Evolutionary conservation across 2,888 invertebrate species (phyloP).

Genomic region (Hydropsyche betteni): DNA sequence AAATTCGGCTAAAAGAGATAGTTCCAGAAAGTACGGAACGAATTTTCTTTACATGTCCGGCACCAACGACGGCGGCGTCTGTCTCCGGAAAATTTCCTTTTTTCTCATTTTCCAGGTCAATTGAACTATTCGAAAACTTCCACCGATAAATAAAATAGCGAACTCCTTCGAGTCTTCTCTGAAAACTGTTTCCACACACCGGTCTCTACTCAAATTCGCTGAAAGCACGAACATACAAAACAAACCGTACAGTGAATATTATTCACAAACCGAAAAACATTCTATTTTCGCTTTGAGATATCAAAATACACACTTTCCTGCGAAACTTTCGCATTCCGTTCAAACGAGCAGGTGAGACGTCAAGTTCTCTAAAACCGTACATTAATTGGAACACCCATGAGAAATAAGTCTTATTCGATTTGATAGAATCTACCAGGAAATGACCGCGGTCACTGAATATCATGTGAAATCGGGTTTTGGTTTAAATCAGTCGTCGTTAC

Average conservation of each 20-base stretch:
- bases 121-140: slow-evolving; percentile 40
- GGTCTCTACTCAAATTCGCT: slow-evolving; percentile 16
- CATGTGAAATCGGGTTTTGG: too few relatives aligned
- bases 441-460: too few relatives aligned
- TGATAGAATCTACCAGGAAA: too few relatives aligned
- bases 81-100: slow-evolving; percentile 17
- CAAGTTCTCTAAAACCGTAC: too few relatives aligned
- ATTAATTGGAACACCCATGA: too few relatives aligned
- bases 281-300: not conserved
- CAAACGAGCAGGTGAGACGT: too few relatives aligned
- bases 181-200: not conserved
- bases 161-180: not conserved
- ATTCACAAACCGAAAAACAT: not conserved
- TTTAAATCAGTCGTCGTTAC: too few relatives aligned
- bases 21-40: not conserved
- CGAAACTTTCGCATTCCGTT: too few relatives aligned
- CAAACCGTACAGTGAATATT: not conserved
- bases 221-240: not conserved
- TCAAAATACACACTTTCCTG: too few relatives aligned
- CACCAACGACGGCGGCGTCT: not conserved
- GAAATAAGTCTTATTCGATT: too few relatives aligned
- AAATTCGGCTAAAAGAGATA: not conserved
- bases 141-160: slow-evolving; percentile 32
- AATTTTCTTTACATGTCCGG: slow-evolving; percentile 16
- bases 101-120: slow-evolving; percentile 42